These are phyloP conservation scores for Aspidiotus destructor DNA, from an alignment of 2,888 invertebrate species.

Conservation along the genomic window DNA sequence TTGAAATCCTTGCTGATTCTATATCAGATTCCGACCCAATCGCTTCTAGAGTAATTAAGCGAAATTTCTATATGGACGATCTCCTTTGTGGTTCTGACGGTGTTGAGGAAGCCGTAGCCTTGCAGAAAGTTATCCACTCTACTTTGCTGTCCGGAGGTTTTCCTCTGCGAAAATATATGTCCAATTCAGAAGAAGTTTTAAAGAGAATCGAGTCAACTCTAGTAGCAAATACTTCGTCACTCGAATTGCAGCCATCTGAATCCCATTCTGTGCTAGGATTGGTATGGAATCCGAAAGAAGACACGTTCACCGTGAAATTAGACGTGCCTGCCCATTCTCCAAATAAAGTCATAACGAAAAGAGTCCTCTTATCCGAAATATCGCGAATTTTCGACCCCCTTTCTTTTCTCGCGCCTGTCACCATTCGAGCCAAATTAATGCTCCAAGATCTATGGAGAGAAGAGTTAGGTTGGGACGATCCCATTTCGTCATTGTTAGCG, in stretches of 20 bases:
- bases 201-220: not conserved
- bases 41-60: not conserved
- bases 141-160: not conserved
- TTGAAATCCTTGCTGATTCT: not conserved
- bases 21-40: not conserved
- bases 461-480: not conserved
- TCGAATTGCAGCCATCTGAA: not conserved
- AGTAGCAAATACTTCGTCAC: not conserved
- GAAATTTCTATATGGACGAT: slow-evolving; percentile 14
- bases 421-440: not conserved
- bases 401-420: not conserved
- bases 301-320: not conserved
- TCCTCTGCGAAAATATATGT: not conserved
- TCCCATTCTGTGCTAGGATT: slow-evolving; percentile 3
- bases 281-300: not conserved
- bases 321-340: not conserved
- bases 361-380: slow-evolving; percentile 7
- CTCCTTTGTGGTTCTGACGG: not conserved
- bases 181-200: slow-evolving; percentile 1
- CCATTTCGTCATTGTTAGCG: not conserved
- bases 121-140: not conserved
- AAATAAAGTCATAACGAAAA: not conserved
- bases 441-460: not conserved
- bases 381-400: slow-evolving; percentile 1
- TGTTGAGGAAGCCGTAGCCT: not conserved